Evolutionary conservation across 1,140 invertebrate genomes (phyloP).

Genomic region (Ceratosolen fusciceps): DNA sequence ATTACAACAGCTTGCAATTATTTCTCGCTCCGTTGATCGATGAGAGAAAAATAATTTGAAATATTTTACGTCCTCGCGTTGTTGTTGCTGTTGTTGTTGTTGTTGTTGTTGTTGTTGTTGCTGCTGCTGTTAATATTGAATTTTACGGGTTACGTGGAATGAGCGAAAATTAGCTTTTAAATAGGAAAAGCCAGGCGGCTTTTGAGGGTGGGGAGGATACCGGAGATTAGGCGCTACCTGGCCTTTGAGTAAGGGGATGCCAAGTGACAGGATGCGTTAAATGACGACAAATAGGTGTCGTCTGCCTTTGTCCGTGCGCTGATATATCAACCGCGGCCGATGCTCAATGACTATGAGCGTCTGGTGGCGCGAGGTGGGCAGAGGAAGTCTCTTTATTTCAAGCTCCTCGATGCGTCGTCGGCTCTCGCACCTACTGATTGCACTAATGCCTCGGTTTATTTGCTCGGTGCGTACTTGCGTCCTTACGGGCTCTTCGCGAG

Average conservation of each 20-base stretch:
- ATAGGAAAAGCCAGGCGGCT: not conserved
- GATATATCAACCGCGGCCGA: too few relatives aligned
- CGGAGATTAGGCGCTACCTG: not conserved
- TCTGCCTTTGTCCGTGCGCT: not conserved
- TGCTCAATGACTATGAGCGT: too few relatives aligned
- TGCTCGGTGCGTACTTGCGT: not conserved
- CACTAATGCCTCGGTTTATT: conserved; percentile 37
- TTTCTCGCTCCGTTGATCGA: too few relatives aligned
- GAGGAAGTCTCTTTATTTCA: not conserved
- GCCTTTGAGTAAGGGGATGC: not conserved
- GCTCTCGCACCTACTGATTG: conserved; percentile 37
- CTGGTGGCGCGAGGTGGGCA: too few relatives aligned
- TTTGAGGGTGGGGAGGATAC: not conserved
- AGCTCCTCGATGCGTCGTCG: not conserved
- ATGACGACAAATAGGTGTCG: not conserved
- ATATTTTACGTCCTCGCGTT: too few relatives aligned
- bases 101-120: too few relatives aligned
- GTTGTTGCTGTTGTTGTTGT: too few relatives aligned
- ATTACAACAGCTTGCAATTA: too few relatives aligned
- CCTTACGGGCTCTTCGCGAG: not conserved
- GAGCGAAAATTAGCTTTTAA: too few relatives aligned
- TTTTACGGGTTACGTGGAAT: too few relatives aligned
- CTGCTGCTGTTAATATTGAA: too few relatives aligned
- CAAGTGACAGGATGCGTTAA: not conserved
- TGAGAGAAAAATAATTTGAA: too few relatives aligned